Percentiles rank a stretch among this genome's conserved stretches.
phyloP scores from a whole-genome alignment of 2,113 vertebrate genomes.

The Varanus salvator region DNA sequence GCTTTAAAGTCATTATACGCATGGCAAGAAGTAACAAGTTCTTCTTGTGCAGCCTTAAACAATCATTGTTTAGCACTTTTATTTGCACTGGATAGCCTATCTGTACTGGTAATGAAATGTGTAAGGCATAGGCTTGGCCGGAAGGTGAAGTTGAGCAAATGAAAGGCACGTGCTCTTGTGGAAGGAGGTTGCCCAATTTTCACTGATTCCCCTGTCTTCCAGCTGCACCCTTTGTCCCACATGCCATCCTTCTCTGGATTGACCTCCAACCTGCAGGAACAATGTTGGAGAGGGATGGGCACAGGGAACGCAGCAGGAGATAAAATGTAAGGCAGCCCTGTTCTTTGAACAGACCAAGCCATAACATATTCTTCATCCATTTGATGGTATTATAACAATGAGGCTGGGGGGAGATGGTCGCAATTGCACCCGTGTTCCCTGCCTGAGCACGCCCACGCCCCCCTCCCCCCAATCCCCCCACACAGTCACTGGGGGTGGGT shows the following conservation, averaged over 20 bases:
- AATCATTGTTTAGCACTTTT: slow-evolving; percentile 66
- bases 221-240: not conserved
- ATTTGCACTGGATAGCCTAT: slow-evolving; percentile 53
- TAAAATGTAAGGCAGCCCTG: not conserved
- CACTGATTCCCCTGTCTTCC: not conserved
- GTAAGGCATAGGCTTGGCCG: slow-evolving; percentile 46
- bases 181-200: not conserved
- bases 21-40: slow-evolving; percentile 69
- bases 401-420: not conserved
- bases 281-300: not conserved
- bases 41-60: not conserved
- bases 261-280: not conserved
- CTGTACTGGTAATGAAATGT: slow-evolving; percentile 60
- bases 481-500: no score
- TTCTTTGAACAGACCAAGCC: not conserved
- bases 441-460: no score
- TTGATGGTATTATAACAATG: slow-evolving; percentile 66
- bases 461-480: no score
- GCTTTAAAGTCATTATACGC: slow-evolving; percentile 22
- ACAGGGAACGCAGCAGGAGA: not conserved
- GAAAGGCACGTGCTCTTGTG: not conserved
- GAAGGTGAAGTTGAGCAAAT: not conserved
- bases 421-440: no score
- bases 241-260: not conserved
- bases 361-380: slow-evolving; percentile 55